phyloP scores from a whole-genome alignment of 1,140 invertebrate species.

The Drosophila littoralis region DNA sequence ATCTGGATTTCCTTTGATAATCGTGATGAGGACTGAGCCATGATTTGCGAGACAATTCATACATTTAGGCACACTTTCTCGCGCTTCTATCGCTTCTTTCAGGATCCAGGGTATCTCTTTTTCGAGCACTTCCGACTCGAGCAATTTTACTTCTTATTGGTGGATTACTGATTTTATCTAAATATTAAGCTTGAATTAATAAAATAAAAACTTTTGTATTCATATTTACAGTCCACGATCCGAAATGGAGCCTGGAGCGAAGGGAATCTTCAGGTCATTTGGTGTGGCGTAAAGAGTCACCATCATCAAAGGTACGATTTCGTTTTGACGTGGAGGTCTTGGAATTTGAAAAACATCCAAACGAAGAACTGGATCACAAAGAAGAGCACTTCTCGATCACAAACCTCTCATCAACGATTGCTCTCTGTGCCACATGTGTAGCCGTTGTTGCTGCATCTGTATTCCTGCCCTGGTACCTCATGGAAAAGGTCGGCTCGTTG shows the following conservation, averaged over 20 bases:
- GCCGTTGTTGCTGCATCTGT: conserved; percentile 85
- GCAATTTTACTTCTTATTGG: no score
- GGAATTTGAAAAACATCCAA: conserved; percentile 84
- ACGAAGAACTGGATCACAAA: conserved; percentile 73
- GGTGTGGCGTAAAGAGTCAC: conserved; percentile 85
- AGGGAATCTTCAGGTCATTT: conserved; percentile 84
- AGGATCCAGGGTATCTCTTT: no score
- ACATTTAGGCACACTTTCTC: no score
- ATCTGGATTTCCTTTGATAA: no score
- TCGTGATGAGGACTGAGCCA: no score
- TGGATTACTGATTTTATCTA: no score
- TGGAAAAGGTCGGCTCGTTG: conserved; percentile 71
- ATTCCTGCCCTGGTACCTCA: conserved; percentile 85
- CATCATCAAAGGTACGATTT: conserved; percentile 85
- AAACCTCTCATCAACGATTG: conserved; percentile 69
- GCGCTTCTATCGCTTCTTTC: no score
- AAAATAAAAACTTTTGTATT: neutral
- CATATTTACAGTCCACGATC: conserved; percentile 77
- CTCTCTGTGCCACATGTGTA: conserved; percentile 83
- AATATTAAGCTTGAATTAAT: no score
- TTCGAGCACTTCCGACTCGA: no score
- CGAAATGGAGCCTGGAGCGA: conserved; percentile 85
- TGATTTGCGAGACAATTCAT: no score
- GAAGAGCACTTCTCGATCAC: conserved; percentile 63
- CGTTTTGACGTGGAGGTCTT: conserved; percentile 85